Percentiles rank a stretch among this genome's conserved stretches.
Evolutionary conservation across 64 coral and sea anemone genomes (phyloP).

Genomic region (Actinia tenebrosa): DNA sequence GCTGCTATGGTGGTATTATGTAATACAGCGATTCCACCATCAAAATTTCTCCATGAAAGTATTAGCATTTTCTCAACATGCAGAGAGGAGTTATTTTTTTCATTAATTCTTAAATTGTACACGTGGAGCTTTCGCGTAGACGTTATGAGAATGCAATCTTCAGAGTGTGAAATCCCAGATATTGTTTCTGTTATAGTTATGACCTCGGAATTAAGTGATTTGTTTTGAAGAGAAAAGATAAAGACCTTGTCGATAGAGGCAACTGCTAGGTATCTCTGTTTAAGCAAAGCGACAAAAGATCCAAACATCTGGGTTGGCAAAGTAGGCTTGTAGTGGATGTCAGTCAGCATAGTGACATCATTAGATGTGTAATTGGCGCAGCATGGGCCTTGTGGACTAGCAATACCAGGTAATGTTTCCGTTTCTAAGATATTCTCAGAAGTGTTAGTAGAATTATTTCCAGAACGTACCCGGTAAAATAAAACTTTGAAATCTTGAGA

Average conservation of each 20-base stretch:
- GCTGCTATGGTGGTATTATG: conserved; percentile 27
- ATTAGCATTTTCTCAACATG: not conserved
- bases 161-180: not conserved
- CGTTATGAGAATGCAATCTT: not conserved
- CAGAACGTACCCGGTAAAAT: conserved; percentile 29
- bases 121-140: not conserved
- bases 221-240: conserved; percentile 15
- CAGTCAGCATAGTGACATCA: not conserved
- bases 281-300: conserved; percentile 12
- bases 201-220: not conserved
- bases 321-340: conserved; percentile 41
- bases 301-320: conserved; percentile 32
- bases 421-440: conserved; percentile 48
- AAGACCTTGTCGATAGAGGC: conserved; percentile 17
- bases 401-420: conserved; percentile 50
- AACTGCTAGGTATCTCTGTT: conserved; percentile 12
- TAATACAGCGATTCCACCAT: not conserved
- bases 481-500: conserved; percentile 37
- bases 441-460: conserved; percentile 46
- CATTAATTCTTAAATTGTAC: not conserved
- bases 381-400: conserved; percentile 46
- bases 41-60: not conserved
- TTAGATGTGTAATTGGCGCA: conserved; percentile 18
- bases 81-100: not conserved
- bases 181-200: not conserved